These are phyloP conservation scores for Riptortus pedestris DNA, from an alignment of 1,140 invertebrate genomes.

Conservation along the genomic window DNA sequence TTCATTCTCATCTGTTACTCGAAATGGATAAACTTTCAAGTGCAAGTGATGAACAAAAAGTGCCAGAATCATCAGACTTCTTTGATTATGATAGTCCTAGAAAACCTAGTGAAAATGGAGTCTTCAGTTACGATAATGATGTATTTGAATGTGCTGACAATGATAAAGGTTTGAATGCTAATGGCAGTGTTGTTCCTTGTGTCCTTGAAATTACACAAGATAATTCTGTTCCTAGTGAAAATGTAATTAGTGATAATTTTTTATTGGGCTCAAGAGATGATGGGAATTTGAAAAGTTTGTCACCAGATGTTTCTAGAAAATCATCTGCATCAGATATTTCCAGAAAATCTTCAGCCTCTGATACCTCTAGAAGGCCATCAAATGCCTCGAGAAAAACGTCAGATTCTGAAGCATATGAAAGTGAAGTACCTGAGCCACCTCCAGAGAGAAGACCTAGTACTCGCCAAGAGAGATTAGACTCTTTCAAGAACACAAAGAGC, in stretches of 20 bases:
- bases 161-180: not conserved
- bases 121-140: not conserved
- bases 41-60: slow-evolving; percentile 25
- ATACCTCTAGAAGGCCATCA: not conserved
- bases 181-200: not conserved
- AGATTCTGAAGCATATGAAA: not conserved
- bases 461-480: slow-evolving; percentile 34
- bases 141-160: not conserved
- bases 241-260: not conserved
- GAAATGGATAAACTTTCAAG: slow-evolving; percentile 5
- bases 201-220: slow-evolving; percentile 1
- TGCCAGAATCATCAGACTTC: slow-evolving; percentile 15
- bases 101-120: slow-evolving; percentile 18
- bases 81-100: not conserved
- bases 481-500: slow-evolving; percentile 35
- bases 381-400: not conserved
- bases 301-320: not conserved
- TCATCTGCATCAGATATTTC: slow-evolving; percentile 1
- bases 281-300: not conserved
- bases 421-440: slow-evolving; percentile 15
- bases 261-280: not conserved
- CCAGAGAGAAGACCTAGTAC: slow-evolving; percentile 34
- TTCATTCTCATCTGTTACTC: slow-evolving; percentile 1
- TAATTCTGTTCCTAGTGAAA: not conserved
- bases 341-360: not conserved